Percentiles rank a stretch among this genome's conserved stretches.
These are phyloP conservation scores for Calliphora vomitoria DNA, from an alignment of 2,888 invertebrate species.

Conservation along the genomic window DNA sequence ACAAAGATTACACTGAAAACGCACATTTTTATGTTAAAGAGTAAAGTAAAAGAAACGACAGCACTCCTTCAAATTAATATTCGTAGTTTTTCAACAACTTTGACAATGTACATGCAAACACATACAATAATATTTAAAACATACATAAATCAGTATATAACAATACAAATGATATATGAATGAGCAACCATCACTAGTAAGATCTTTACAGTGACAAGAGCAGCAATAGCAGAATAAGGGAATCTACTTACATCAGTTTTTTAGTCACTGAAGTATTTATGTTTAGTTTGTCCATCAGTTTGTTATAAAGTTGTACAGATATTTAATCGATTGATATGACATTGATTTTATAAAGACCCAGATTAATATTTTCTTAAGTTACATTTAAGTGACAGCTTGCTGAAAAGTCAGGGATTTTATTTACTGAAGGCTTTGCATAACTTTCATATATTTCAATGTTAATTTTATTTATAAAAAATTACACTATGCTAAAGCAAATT, in stretches of 20 bases:
- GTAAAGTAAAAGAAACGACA: background rate
- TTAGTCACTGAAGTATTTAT: background rate
- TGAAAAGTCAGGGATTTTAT: too few species aligned
- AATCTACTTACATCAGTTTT: background rate
- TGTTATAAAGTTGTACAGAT: too few species aligned
- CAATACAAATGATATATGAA: constrained; percentile 56
- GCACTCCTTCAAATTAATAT: constrained; percentile 40
- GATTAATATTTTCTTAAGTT: too few species aligned
- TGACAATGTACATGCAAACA: constrained; percentile 45
- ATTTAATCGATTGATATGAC: too few species aligned
- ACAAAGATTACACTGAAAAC: constrained; percentile 9
- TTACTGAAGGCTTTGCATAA: too few species aligned
- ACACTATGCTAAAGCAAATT: too few species aligned
- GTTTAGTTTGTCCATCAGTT: too few species aligned
- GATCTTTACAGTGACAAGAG: constrained; percentile 41
- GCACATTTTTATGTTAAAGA: constrained; percentile 25
- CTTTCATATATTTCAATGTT: too few species aligned
- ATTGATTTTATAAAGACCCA: too few species aligned
- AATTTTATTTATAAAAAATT: too few species aligned
- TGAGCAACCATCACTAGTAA: constrained; percentile 18
- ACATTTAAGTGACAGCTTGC: too few species aligned
- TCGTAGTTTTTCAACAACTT: constrained; percentile 61
- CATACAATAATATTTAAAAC: constrained; percentile 49
- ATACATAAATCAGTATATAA: constrained; percentile 64
- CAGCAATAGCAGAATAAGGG: background rate